These are phyloP conservation scores for Tribolium castaneum DNA, from an alignment of 1,140 invertebrate species.

Conservation along the genomic window DNA sequence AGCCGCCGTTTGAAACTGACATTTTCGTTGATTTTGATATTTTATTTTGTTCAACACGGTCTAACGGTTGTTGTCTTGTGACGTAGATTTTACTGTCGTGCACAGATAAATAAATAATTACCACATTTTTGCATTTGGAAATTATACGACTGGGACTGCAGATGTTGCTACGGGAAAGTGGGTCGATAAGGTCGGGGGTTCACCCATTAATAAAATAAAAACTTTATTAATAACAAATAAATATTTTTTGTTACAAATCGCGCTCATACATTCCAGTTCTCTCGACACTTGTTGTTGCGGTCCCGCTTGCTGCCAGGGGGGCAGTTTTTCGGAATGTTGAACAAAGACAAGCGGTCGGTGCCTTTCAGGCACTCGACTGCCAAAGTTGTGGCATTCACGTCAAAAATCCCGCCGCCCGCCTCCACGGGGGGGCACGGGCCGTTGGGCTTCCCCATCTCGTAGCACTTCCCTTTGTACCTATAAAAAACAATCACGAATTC, in stretches of 20 bases:
- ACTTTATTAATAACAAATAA: background rate
- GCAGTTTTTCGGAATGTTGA: conserved; percentile 47
- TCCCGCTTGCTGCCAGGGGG: conserved; percentile 51
- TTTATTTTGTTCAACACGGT: background rate
- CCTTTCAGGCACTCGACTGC: conserved; percentile 53
- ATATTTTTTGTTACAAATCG: background rate
- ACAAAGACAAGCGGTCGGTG: conserved; percentile 49
- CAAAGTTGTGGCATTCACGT: conserved; percentile 55
- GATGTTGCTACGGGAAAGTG: background rate
- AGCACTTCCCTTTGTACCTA: conserved; percentile 36
- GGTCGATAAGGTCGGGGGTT: background rate
- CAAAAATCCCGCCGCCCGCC: conserved; percentile 55
- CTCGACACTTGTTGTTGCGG: conserved; percentile 42
- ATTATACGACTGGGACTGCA: background rate
- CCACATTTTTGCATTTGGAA: background rate
- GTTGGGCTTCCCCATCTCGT: conserved; percentile 48
- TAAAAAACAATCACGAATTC: conserved; percentile 5
- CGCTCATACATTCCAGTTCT: conserved; percentile 16
- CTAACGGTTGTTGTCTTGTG: background rate
- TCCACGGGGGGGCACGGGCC: conserved; percentile 50
- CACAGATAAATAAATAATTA: background rate
- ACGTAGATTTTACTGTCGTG: no score
- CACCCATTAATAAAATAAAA: background rate
- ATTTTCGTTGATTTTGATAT: conserved; percentile 9
- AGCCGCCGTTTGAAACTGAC: conserved; percentile 42